Conservation (phyloP, 2,797 vertebrate genomes). For the Lemur catta region DNA sequence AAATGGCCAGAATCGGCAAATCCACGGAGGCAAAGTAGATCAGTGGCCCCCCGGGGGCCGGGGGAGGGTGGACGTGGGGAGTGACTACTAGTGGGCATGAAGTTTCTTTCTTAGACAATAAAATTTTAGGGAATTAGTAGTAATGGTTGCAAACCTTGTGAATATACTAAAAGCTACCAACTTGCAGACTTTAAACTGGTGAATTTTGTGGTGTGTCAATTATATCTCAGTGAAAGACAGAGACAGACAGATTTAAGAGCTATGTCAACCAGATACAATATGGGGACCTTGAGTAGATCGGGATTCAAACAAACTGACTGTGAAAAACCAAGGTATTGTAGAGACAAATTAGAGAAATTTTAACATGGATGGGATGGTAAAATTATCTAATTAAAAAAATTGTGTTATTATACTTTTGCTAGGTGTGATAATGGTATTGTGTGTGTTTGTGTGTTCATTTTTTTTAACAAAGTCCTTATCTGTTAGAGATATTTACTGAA, state of each 20-base stretch:
- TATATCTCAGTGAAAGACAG: background rate
- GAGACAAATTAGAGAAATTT: background rate
- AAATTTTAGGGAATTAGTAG: background rate
- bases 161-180: background rate
- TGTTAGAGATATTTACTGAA: background rate
- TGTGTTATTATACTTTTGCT: background rate
- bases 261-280: background rate
- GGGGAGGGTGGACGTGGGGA: background rate
- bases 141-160: background rate
- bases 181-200: background rate
- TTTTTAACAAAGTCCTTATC: background rate
- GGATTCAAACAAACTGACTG: background rate
- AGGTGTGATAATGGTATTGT: background rate
- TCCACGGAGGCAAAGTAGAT: background rate
- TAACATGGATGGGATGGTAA: background rate
- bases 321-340: background rate
- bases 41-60: too few relatives aligned
- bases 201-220: background rate
- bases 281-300: background rate
- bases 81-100: too few relatives aligned
- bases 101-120: background rate
- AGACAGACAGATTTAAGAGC: background rate
- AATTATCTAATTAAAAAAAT: background rate
- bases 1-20: background rate
- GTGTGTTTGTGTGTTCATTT: background rate